Base-by-base conservation (phyloP, 2,797 vertebrate species). In the Philypnodon macrostomus region DNA sequence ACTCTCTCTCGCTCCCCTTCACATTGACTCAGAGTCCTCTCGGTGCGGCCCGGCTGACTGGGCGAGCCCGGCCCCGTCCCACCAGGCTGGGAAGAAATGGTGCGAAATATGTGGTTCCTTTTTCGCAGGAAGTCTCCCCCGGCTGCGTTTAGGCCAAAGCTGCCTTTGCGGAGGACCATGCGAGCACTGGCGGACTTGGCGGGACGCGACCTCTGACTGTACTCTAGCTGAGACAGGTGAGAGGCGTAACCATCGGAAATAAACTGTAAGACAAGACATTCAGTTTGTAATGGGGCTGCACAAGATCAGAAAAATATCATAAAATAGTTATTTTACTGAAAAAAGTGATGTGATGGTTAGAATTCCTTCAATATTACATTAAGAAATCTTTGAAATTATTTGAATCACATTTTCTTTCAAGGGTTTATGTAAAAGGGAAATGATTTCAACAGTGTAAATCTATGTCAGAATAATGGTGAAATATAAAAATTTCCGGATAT, bases 141-240 rank as follows among this genome's bases (percentile, higher is more conserved):
- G 21, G 86, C 87, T 0, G 95, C 94, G 58, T 44, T 44, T 27
- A 98, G 79, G 27, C 96, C 94, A 0, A 98, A 98, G 87, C 96
- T 99, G 78, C 97, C 92, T 55, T 99, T 99, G 6, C 97, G 92
- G 27, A 99, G 89, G 0, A 93, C 94, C 93, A 98, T 98, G 62
- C 97, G 94, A 0, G 93, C 88, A 0, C 90, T 92, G 40, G 91
- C 91, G 61, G 95, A 93, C 85, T 98, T 98, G 59, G 96, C 94
- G 0, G 96, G 96, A 2, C 95, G 90, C 0, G 95, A 92, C 9
- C 96, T 93, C 57, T 97, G 96, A 76, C 84, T 93, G 84, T 94
- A 98, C 86, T 98, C 96, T 84, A 99, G 91, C 88, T 96, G 94
- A 6, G 94, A 93, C 72, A 96, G 80, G 80, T 96, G 94, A 34